Base-by-base conservation (phyloP, 2,113 vertebrate genomes). In the Grammomys dolichurus region DNA sequence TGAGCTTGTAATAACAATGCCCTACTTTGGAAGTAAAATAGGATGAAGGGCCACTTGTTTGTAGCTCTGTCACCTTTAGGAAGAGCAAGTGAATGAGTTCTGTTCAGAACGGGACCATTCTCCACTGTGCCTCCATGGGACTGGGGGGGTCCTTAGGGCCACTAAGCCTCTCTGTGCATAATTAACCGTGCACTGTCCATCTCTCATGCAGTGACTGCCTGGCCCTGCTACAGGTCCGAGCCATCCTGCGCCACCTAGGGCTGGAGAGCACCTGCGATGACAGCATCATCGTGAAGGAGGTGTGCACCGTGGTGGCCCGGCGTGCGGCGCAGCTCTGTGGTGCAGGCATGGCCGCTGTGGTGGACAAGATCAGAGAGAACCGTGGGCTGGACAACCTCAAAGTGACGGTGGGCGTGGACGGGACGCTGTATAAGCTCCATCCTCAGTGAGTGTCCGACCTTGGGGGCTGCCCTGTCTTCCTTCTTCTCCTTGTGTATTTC, bases 261-360 rank as follows among this genome's bases (percentile, higher is more conserved):
- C 98, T 99, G 58, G 99, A 99, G 97, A 99, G 99, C 98, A 99
- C 99, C 0, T 99, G 99, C 0, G 99, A 99, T 0, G 99, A 99
- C 98, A 99, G 99, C 97, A 99, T 99, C 92, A 99, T 99, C 0
- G 99, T 99, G 82, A 99, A 99, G 98, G 99, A 99, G 97, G 99
- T 99, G 97, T 99, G 99, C 96, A 96, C 98, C 0, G 99, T 99
- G 81, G 99, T 99, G 12, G 98, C 99, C 0, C 98, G 98, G 28
- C 98, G 99, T 0, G 99, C 99, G 0, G 99, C 99, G 0, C 99
- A 99, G 98, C 99, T 99, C 87, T 99, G 99, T 0, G 99, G 99
- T 0, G 99, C 99, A 0, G 99, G 99, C 67, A 99, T 99, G 96
- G 99, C 99, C 0, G 99, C 99, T 0, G 99, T 99, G 77, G 99